Base-by-base conservation (phyloP, 2,113 vertebrate genomes). In the Australoheros scitulus region DNA sequence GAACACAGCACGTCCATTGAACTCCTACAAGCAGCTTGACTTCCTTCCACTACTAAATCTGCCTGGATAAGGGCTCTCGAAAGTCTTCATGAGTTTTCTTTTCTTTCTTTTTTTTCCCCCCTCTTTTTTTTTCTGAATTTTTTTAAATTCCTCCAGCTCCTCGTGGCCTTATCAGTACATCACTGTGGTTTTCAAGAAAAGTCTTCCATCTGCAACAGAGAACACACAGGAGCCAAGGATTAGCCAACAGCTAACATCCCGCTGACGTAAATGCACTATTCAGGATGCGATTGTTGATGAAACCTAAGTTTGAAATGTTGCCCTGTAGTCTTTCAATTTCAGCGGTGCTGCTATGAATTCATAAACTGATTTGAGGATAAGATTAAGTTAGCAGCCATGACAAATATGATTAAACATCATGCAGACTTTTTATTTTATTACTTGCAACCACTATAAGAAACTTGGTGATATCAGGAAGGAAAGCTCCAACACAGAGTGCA, bases 101-200 rank as follows among this genome's bases (percentile, higher is more conserved):
- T 82, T 82, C n/a, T 94, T 95, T 94, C 94, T 92, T 90, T 92
- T 76, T 55, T 56, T 56, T 10, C 1, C 17, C 17, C 2, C 15
- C 3, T 76, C 84, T 90, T 32, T 65, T 24, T 75, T 59, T 76
- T 60, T 8, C 77, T 2, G 26, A 47, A 7, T 32, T 32, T 18
- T 87, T 90, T 87, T 1, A 2, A 79, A 85, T 90, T 91, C 92
- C 91, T 90, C 86, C 83, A 80, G 95, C 95, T 96, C 90, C 78
- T 80, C n/a, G 1, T 29, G 65, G 84, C 87, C 92, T 91, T 94
- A 94, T 99, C 96, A 99, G 92, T 99, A 99, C 98, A 99, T 99
- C 95, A 99, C 97, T 88, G 97, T 97, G 93, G 97, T 99, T 97
- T 99, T 99, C 97, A 99, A 97, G 97, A 99, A 99, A 94, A 99